Base-by-base conservation (phyloP, 2,113 vertebrate genomes). In the Nycticorax nycticorax region DNA sequence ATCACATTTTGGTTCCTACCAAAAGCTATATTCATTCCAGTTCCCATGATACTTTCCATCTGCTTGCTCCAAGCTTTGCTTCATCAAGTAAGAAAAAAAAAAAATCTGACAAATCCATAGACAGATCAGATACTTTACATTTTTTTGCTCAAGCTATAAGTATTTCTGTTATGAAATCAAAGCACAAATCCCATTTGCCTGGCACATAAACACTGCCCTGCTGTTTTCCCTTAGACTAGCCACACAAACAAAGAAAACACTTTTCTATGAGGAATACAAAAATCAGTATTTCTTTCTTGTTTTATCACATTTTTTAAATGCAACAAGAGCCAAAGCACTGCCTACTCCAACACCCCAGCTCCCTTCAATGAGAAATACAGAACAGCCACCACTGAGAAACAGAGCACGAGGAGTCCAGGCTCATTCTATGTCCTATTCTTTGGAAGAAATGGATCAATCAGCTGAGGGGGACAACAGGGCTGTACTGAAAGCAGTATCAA, bases 1-100 rank as follows among this genome's bases (percentile, higher is more conserved):
- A 93, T 94, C 90, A 63, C n/a, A 68, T 78, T 97, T 92, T 75
- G 33, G 72, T 83, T 92, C 83, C 80, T 95, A 93, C 37, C 66
- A 79, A 88, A 85, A 88, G 28, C 41, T 89, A 50, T n/a, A 85
- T 86, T 59, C 37, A 88, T 77, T 94, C 63, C 47, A 76, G 45
- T 79, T 84, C 78, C 66, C 79, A 86, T 60, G 35, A 77, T 47
- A 85, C 30, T 92, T 85, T 86, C 85, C 92, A 89, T 76, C 68
- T 78, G 53, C 69, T 93, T 94, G 60, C 76, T 74, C 57, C 48
- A 83, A 86, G 79, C 16, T 92, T 93, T 80, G 16, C 50, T 77
- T 88, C 8, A 3, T 45, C 48, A 59, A 53, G 33, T 19, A 32
- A 48, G 9, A 21, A 0, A 1, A 57, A 76, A n/a, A 56, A 57